phyloP scores from a whole-genome alignment of 1,140 invertebrate species.

The Arctopsyche grandis region DNA sequence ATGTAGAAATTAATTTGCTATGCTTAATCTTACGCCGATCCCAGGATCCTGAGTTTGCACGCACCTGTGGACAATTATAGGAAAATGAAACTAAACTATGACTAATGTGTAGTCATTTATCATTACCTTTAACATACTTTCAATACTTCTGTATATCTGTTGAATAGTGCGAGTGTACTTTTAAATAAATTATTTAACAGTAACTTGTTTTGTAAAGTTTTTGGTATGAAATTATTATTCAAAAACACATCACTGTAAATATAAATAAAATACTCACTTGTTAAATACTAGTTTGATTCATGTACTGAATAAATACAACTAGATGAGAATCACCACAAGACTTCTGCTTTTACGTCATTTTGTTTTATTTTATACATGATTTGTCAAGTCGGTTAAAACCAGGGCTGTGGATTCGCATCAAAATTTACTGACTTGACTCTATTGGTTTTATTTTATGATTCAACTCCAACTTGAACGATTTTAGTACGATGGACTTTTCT shows the following conservation, averaged over 20 bases:
- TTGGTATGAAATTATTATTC: slow-evolving; percentile 36
- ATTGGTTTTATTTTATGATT: too few relatives aligned
- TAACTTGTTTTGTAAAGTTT: slow-evolving; percentile 43
- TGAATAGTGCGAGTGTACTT: slow-evolving; percentile 37
- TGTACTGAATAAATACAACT: slow-evolving; percentile 33
- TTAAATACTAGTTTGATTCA: slow-evolving; percentile 38
- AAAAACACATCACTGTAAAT: slow-evolving; percentile 34
- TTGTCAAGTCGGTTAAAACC: too few relatives aligned
- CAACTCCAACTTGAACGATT: too few relatives aligned
- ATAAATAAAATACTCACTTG: slow-evolving; percentile 38
- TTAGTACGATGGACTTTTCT: too few relatives aligned
- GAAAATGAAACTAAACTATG: neutral
- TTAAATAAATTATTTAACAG: slow-evolving; percentile 39
- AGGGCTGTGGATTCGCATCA: too few relatives aligned
- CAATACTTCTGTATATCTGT: slow-evolving; percentile 39
- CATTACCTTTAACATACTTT: slow-evolving; percentile 14
- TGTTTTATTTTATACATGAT: slow-evolving; percentile 19
- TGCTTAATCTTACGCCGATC: neutral
- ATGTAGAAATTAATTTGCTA: slow-evolving; percentile 30
- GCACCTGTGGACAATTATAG: neutral
- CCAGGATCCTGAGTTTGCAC: neutral
- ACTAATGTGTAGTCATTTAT: slow-evolving; percentile 27
- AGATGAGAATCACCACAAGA: slow-evolving; percentile 18
- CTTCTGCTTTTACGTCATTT: slow-evolving; percentile 21
- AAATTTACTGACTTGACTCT: too few relatives aligned